These are phyloP conservation scores for Threskiornis aethiopicus DNA, from an alignment of 2,797 vertebrate genomes.

Conservation along the genomic window DNA sequence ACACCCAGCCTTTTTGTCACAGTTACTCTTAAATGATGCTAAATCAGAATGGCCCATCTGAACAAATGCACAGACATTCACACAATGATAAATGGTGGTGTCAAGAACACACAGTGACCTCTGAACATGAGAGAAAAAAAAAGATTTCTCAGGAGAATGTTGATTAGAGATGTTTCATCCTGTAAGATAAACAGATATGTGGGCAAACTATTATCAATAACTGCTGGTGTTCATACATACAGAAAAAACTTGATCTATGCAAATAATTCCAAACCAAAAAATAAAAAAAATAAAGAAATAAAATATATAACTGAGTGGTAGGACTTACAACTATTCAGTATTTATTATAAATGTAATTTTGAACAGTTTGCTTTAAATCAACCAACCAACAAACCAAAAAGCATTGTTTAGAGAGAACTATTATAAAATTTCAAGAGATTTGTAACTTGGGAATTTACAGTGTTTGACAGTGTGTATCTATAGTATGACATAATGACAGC, in stretches of 20 bases:
- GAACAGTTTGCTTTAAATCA: background rate
- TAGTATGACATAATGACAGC: constrained; percentile 4
- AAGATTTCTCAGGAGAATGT: background rate
- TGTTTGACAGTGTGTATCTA: background rate
- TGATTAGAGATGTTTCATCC: constrained; percentile 7
- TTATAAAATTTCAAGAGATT: background rate
- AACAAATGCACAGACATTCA: background rate
- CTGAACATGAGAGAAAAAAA: background rate
- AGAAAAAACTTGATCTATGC: background rate
- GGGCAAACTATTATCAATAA: constrained; percentile 20
- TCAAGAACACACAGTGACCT: background rate
- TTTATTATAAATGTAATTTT: constrained; percentile 19
- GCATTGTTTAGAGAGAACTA: background rate
- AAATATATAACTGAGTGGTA: background rate
- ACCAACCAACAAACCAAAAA: background rate
- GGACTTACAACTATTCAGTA: constrained; percentile 3
- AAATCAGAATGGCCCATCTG: background rate
- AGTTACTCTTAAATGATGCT: background rate
- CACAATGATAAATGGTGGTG: background rate
- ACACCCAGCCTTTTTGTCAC: background rate
- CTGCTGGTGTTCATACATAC: background rate
- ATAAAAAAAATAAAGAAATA: background rate
- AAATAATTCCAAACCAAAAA: background rate
- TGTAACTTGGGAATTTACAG: background rate
- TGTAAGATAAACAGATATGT: constrained; percentile 32